These are phyloP conservation scores for Eustalomyia histrio DNA, from an alignment of 2,888 invertebrate genomes.

Conservation along the genomic window DNA sequence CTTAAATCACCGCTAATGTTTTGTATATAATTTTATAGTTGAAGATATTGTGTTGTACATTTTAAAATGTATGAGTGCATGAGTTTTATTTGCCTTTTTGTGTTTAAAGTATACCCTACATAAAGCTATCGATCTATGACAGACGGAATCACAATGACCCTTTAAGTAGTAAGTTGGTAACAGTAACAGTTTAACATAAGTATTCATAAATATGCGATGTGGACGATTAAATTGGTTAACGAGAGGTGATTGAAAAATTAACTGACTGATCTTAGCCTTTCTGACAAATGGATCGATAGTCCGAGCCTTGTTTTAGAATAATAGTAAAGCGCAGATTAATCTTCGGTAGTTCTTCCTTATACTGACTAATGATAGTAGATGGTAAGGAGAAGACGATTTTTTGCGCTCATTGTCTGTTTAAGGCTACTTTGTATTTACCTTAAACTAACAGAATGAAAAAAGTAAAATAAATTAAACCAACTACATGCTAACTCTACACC, in stretches of 20 bases:
- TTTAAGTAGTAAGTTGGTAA: slow-evolving; percentile 54
- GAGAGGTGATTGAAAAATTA: slow-evolving; percentile 63
- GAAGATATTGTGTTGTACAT: slow-evolving; percentile 10
- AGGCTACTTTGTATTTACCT: too few species aligned
- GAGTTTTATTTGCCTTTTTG: slow-evolving; percentile 51
- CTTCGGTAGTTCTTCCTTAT: too few species aligned
- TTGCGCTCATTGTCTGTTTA: too few species aligned
- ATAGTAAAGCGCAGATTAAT: too few species aligned
- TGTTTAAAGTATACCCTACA: slow-evolving; percentile 60
- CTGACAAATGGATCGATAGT: not conserved
- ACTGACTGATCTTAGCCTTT: too few species aligned
- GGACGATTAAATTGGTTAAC: not conserved
- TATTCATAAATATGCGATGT: not conserved
- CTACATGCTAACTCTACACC: too few species aligned
- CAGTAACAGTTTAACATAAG: slow-evolving; percentile 32
- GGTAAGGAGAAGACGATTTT: too few species aligned
- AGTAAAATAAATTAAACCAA: too few species aligned
- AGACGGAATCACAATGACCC: slow-evolving; percentile 77
- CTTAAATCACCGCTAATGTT: slow-evolving; percentile 65
- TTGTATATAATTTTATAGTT: slow-evolving; percentile 41
- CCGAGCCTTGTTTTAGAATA: too few species aligned
- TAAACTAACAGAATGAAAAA: too few species aligned
- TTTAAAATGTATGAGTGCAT: slow-evolving; percentile 23
- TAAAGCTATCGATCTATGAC: slow-evolving; percentile 77
- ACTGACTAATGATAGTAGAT: too few species aligned